Evolutionary conservation across 2,888 invertebrate genomes (phyloP).

Genomic region (Acleris holmiana): DNA sequence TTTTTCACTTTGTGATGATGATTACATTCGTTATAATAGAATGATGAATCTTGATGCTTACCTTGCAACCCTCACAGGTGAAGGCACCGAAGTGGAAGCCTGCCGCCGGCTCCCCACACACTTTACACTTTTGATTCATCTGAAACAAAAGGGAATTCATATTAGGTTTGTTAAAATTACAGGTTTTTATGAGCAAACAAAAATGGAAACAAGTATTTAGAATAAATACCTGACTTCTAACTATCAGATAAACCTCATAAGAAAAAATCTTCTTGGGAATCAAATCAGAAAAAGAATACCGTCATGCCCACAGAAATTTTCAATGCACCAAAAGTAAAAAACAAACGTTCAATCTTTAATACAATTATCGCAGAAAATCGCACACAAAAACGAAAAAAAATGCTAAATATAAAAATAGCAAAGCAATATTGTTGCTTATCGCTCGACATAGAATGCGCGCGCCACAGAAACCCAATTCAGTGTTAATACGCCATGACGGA

Average conservation of each 20-base stretch:
- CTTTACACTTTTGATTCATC: constrained; percentile 99
- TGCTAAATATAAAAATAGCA: constrained; percentile 42
- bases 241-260: neutral
- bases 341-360: constrained; percentile 4
- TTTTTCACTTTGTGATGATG: neutral
- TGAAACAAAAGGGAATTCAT: constrained; percentile 76
- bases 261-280: neutral
- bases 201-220: too few species aligned
- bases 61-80: constrained; percentile 98
- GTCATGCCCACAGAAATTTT: neutral
- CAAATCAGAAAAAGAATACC: neutral
- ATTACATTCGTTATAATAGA: neutral
- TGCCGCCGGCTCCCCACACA: constrained; percentile 97
- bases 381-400: neutral
- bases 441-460: constrained; percentile 61
- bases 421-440: constrained; percentile 69
- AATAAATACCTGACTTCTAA: too few species aligned
- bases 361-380: neutral
- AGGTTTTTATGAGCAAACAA: too few species aligned
- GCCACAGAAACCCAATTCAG: constrained; percentile 80
- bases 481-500: constrained; percentile 80
- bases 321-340: neutral
- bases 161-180: neutral
- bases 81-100: constrained; percentile 98
- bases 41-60: constrained; percentile 71